These are phyloP conservation scores for Oedothorax gibbosus DNA, from an alignment of 1,140 invertebrate genomes.

Conservation along the genomic window DNA sequence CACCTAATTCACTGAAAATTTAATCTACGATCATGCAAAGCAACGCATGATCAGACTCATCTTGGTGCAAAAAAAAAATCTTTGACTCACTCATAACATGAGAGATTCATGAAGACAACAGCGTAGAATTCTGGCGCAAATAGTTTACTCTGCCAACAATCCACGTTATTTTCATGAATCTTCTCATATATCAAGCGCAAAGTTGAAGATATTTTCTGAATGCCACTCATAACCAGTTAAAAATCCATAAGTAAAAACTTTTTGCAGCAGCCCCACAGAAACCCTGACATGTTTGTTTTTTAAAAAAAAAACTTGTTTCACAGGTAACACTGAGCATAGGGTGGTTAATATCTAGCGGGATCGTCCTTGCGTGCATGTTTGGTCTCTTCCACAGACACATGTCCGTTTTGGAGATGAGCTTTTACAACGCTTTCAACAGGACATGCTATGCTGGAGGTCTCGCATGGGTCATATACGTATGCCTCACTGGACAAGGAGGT, in stretches of 20 bases:
- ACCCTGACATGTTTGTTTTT: not conserved
- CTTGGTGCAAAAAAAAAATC: not conserved
- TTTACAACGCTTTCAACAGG: constrained; percentile 23
- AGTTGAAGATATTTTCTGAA: no score
- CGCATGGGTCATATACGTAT: constrained; percentile 32
- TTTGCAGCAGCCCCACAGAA: not conserved
- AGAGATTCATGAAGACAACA: no score
- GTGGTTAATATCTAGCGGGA: not conserved
- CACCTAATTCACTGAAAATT: not conserved
- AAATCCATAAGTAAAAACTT: not conserved
- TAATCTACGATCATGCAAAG: not conserved
- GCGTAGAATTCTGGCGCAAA: no score
- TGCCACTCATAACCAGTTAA: not conserved
- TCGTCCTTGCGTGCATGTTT: constrained; percentile 1
- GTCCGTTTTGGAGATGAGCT: not conserved
- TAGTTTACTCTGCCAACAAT: no score
- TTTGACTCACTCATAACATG: no score
- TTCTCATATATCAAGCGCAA: no score
- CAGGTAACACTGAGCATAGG: constrained; percentile 20
- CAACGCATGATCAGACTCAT: not conserved
- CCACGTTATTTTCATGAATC: no score
- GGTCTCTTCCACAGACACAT: constrained; percentile 2
- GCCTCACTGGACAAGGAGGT: constrained; percentile 35
- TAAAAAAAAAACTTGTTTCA: not conserved
- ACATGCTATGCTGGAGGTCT: constrained; percentile 1